These are phyloP conservation scores for Brachionus calyciflorus DNA, from an alignment of 1,140 invertebrate genomes.

Conservation along the genomic window DNA sequence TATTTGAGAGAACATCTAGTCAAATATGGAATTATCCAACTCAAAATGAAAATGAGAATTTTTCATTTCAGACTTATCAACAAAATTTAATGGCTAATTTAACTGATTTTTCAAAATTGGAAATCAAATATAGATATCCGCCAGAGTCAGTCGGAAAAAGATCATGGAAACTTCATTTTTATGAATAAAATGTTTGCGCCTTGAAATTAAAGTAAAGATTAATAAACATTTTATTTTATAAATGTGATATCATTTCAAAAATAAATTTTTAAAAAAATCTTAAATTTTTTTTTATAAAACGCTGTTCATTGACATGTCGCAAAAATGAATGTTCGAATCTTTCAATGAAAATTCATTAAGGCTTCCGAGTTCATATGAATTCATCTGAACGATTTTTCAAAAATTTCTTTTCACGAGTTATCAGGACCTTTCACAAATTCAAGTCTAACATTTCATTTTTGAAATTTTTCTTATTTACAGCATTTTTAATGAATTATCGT, in stretches of 20 bases:
- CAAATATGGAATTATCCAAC: constrained; percentile 34
- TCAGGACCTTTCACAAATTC: too few relatives aligned
- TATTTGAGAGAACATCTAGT: not conserved
- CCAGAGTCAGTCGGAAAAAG: not conserved
- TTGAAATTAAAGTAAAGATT: not conserved
- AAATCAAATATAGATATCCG: constrained; percentile 32
- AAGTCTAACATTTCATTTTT: too few relatives aligned
- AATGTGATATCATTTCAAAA: not conserved
- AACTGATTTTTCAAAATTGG: constrained; percentile 33
- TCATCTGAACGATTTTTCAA: too few relatives aligned
- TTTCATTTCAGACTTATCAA: constrained; percentile 14
- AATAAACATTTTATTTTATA: not conserved
- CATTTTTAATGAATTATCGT: too few relatives aligned
- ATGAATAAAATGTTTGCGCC: constrained; percentile 5
- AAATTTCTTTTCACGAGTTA: too few relatives aligned
- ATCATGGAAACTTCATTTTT: constrained; percentile 44
- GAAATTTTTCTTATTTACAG: too few relatives aligned
- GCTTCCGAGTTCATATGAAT: too few relatives aligned
- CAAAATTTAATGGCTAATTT: constrained; percentile 19
- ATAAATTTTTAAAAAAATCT: too few relatives aligned
- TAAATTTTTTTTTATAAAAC: too few relatives aligned
- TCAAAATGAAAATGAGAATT: constrained; percentile 15
- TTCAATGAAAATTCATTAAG: too few relatives aligned
- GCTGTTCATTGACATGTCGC: too few relatives aligned
- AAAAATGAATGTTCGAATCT: too few relatives aligned